Evolutionary conservation across 1,140 invertebrate species (phyloP).

Genomic region (Camponotus floridanus): DNA sequence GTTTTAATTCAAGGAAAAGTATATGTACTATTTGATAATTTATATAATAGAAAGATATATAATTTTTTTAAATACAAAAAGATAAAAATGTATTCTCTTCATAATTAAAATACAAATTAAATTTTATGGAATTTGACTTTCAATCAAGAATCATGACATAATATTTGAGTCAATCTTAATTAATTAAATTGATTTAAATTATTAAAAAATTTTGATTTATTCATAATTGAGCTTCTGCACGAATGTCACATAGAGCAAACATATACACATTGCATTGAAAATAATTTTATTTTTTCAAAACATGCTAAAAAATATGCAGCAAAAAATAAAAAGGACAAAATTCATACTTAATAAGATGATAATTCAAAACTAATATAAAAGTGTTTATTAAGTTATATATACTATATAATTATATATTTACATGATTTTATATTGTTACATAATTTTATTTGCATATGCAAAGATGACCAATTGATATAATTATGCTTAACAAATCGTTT

Average conservation of each 20-base stretch:
- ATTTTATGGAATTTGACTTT: neutral
- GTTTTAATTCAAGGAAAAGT: too few species aligned
- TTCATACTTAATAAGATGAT: neutral
- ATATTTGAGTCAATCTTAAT: neutral
- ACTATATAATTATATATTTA: too few species aligned
- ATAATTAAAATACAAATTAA: too few species aligned
- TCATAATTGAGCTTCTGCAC: neutral
- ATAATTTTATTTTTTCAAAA: neutral
- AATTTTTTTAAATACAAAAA: neutral
- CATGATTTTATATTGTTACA: too few species aligned
- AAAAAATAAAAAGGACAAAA: neutral
- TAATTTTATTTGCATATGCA: neutral
- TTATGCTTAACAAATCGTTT: neutral
- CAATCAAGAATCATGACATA: neutral
- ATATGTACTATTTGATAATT: too few species aligned
- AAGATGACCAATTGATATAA: neutral
- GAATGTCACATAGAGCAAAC: neutral
- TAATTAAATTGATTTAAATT: neutral
- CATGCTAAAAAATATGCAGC: neutral
- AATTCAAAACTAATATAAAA: neutral
- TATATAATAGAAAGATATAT: too few species aligned
- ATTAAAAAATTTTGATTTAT: neutral
- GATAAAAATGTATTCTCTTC: neutral
- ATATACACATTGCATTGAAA: neutral
- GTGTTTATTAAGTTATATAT: neutral